Conservation (phyloP, 2,113 vertebrate genomes). For the Leptosomus discolor region DNA sequence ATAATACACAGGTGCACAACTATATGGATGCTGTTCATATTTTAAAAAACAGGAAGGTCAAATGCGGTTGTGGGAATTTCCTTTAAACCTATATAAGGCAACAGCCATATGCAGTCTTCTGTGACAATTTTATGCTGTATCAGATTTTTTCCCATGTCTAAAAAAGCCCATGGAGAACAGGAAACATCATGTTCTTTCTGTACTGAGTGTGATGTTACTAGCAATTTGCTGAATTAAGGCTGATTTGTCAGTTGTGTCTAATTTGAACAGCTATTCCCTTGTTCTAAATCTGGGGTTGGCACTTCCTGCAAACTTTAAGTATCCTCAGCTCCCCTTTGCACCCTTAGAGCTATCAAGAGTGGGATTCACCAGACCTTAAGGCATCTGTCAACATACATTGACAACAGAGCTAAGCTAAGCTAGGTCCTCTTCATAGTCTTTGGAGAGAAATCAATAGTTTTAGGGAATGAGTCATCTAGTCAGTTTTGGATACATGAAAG, state of each 20-base stretch:
- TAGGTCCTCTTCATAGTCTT: neutral
- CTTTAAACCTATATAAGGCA: slow-evolving; percentile 26
- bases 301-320: neutral
- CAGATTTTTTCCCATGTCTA: slow-evolving; percentile 20
- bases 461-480: slow-evolving; percentile 5
- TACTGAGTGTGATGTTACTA: slow-evolving; percentile 30
- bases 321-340: slow-evolving; percentile 34
- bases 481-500: neutral
- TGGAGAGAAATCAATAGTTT: neutral
- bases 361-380: slow-evolving; percentile 34
- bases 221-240: slow-evolving; percentile 37
- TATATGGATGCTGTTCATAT: neutral
- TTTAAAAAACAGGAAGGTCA: slow-evolving; percentile 12
- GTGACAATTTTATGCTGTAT: slow-evolving; percentile 16
- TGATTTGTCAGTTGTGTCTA: slow-evolving; percentile 20
- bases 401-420: slow-evolving; percentile 4
- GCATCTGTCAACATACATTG: slow-evolving; percentile 40
- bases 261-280: slow-evolving; percentile 22
- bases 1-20: neutral
- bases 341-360: slow-evolving; percentile 2
- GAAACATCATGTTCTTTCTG: slow-evolving; percentile 54
- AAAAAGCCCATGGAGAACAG: slow-evolving; percentile 1
- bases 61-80: slow-evolving; percentile 37
- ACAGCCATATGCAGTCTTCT: slow-evolving; percentile 13
- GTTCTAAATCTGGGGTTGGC: slow-evolving; percentile 24